phyloP scores from a whole-genome alignment of 92 coral and sea anemone species.

The Actinernus sp. region DNA sequence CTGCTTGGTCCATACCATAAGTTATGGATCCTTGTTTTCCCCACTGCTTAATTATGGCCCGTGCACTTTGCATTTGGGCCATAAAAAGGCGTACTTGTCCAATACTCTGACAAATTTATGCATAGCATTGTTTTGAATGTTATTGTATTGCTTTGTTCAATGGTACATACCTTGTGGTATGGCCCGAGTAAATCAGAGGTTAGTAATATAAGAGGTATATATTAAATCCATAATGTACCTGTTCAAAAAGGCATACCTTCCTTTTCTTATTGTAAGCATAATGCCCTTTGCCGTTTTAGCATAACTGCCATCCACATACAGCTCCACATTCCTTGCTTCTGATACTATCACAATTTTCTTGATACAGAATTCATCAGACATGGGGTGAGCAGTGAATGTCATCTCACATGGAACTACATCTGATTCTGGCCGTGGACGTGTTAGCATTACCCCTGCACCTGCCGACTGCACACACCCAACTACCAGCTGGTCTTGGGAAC shows the following conservation, averaged over 20 bases:
- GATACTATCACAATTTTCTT: slow-evolving; percentile 92
- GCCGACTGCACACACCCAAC: slow-evolving; percentile 97
- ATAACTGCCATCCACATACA: slow-evolving; percentile 91
- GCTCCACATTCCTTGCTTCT: slow-evolving; percentile 97
- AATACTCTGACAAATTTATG: too few species aligned
- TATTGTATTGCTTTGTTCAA: too few species aligned
- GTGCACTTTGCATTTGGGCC: too few species aligned
- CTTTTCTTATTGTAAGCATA: slow-evolving; percentile 93
- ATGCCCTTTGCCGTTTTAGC: slow-evolving; percentile 95
- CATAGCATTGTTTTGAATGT: too few species aligned
- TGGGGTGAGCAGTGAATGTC: slow-evolving; percentile 95
- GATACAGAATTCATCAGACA: slow-evolving; percentile 93
- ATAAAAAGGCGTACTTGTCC: too few species aligned
- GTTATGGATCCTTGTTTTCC: too few species aligned
- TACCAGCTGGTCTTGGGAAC: slow-evolving; percentile 95
- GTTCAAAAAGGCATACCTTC: slow-evolving; percentile 56
- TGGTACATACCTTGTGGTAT: too few species aligned
- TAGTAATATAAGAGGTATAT: too few species aligned
- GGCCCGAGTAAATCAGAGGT: too few species aligned
- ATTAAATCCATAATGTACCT: background rate
- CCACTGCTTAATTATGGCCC: too few species aligned
- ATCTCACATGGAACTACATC: slow-evolving; percentile 91
- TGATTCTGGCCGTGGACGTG: slow-evolving; percentile 76
- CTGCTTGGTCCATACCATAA: too few species aligned
- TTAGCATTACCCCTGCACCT: slow-evolving; percentile 87